Evolutionary conservation across 1,140 invertebrate species (phyloP), one percentile per base, ranked within the genome.

Genomic region (Heliconius hermathena): DNA sequence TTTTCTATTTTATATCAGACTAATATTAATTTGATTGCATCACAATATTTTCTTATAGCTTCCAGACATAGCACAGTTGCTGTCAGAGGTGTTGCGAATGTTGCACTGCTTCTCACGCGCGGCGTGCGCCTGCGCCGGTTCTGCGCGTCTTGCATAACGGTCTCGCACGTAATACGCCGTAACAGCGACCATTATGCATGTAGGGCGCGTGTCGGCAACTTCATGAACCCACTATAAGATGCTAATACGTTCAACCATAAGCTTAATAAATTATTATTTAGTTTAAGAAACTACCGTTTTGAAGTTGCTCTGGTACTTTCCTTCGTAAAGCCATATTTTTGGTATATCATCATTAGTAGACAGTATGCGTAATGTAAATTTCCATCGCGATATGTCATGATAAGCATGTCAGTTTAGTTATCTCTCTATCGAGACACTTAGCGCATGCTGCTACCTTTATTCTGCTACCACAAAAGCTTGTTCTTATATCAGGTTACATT

Each of bases 111-210:
- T 92, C 89, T 89, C 88, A 89, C 88, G 88, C 74, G 75, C 73
- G 57, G 73, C 77, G 74, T 76, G 81, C 77, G 81, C 78, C 29
- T 60, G 77, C 71, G 70, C 84, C 83, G 84, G 85, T 90, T 91
- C 87, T 86, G 87, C 85, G 84, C 83, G 79, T 83, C 86, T 92
- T 92, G 88, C 90, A 88, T 91, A 93, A 91, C 88, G 82, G 82
- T 83, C 76, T 16, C 79, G 82, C 87, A 90, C 91, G 91, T 93
- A 92, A 93, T 84, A 82, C 85, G 85, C 85, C 87, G 91, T 92
- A 92, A 92, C 87, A 88, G 73, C 80, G 76, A 82, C 81, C 84
- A 89, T 90, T 93, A 90, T 89, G 87, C 88, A 93, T 93, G 88
- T 93, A 89, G 90, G 91, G 82, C 91, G 87, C 87, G 82, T 86